These are phyloP conservation scores for Lytechinus variegatus DNA, from an alignment of 35 echinoderm and acorn worm genomes.

Conservation along the genomic window DNA sequence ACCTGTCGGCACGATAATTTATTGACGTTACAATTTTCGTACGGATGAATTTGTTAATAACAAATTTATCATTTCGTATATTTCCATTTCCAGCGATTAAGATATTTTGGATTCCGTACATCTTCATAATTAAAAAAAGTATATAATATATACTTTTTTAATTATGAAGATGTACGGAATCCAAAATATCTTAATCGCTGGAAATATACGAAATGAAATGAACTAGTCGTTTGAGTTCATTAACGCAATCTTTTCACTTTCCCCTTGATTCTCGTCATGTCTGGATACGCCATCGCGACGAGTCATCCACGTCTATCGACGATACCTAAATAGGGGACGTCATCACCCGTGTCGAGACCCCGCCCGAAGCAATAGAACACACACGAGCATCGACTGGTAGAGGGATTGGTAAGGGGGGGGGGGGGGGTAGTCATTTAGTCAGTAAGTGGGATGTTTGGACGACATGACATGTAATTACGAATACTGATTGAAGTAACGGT, in stretches of 20 bases:
- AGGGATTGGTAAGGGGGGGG: neutral
- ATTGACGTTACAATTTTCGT: too few relatives aligned
- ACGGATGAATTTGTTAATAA: too few relatives aligned
- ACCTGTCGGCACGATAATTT: too few relatives aligned
- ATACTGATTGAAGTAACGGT: neutral
- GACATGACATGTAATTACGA: neutral
- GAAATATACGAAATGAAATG: too few relatives aligned
- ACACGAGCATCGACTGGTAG: neutral
- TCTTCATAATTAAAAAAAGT: too few relatives aligned
- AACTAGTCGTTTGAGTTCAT: too few relatives aligned
- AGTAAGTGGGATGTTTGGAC: neutral
- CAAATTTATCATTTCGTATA: too few relatives aligned
- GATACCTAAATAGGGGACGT: conserved; percentile 15
- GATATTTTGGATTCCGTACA: too few relatives aligned
- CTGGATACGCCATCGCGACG: neutral
- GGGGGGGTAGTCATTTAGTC: neutral
- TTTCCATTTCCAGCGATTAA: too few relatives aligned
- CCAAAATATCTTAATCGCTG: too few relatives aligned
- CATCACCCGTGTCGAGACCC: conserved; percentile 9
- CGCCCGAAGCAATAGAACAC: conserved; percentile 21
- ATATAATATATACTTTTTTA: too few relatives aligned
- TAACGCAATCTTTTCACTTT: neutral
- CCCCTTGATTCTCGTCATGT: neutral
- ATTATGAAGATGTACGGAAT: too few relatives aligned
- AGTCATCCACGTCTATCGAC: conserved; percentile 13